phyloP scores from a whole-genome alignment of 2,888 invertebrate species.

The Lottia gigantea region DNA sequence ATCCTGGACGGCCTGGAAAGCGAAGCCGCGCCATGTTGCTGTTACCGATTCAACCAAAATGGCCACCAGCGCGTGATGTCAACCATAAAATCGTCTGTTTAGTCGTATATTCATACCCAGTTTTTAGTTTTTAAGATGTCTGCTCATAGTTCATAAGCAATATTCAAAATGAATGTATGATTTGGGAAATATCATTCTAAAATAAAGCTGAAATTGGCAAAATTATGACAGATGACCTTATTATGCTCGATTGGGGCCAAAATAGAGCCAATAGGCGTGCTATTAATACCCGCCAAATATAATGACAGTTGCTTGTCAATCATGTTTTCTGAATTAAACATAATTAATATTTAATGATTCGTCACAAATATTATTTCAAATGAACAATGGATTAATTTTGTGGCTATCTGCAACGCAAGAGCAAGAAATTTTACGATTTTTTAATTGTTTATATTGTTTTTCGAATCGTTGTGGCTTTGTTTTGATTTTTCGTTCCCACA shows the following conservation, averaged over 20 bases:
- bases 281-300: constrained; percentile 43
- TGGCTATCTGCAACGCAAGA: too few species aligned
- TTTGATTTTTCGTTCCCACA: too few species aligned
- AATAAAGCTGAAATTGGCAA: neutral
- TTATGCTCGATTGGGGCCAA: constrained; percentile 36
- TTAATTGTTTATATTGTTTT: too few species aligned
- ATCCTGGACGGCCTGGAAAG: constrained; percentile 67
- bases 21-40: constrained; percentile 67
- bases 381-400: too few species aligned
- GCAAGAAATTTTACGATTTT: too few species aligned
- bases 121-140: neutral
- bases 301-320: constrained; percentile 16
- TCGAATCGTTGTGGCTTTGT: too few species aligned
- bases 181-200: neutral
- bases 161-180: neutral
- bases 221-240: constrained; percentile 11
- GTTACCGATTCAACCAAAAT: constrained; percentile 26
- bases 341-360: neutral
- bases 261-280: constrained; percentile 34
- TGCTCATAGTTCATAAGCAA: neutral
- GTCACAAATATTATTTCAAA: too few species aligned
- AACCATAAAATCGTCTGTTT: constrained; percentile 15
- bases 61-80: constrained; percentile 23
- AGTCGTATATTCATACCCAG: neutral
- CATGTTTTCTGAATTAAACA: neutral